phyloP scores from a whole-genome alignment of 2,113 vertebrate genomes.

The Onychostruthus taczanowskii region DNA sequence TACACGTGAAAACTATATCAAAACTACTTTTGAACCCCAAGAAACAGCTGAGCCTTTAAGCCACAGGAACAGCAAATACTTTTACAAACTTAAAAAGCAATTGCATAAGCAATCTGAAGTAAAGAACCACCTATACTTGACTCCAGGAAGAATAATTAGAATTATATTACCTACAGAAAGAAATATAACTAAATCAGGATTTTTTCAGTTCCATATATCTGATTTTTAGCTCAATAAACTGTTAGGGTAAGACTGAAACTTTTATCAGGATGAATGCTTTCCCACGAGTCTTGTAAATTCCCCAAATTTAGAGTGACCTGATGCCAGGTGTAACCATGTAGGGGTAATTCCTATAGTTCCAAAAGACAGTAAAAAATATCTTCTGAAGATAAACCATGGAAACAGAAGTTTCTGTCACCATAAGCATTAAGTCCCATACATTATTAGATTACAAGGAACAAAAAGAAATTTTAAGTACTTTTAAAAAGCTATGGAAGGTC shows the following conservation, averaged over 20 bases:
- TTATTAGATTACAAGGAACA: background rate
- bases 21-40: background rate
- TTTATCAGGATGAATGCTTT: background rate
- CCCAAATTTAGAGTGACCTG: background rate
- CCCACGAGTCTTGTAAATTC: background rate
- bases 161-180: background rate
- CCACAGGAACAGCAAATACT: background rate
- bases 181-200: background rate
- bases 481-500: background rate
- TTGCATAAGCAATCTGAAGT: background rate
- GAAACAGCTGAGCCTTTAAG: background rate
- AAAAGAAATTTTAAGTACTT: background rate
- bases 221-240: background rate
- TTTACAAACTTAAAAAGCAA: background rate
- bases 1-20: background rate
- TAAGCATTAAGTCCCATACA: background rate
- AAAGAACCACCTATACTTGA: background rate
- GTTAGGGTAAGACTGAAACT: background rate
- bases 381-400: background rate
- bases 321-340: background rate
- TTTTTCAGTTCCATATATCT: background rate
- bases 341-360: background rate
- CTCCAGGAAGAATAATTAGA: background rate
- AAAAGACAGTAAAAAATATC: background rate
- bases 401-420: background rate